Conservation (phyloP, 2,113 vertebrate genomes). For the Cichladusa arquata region DNA sequence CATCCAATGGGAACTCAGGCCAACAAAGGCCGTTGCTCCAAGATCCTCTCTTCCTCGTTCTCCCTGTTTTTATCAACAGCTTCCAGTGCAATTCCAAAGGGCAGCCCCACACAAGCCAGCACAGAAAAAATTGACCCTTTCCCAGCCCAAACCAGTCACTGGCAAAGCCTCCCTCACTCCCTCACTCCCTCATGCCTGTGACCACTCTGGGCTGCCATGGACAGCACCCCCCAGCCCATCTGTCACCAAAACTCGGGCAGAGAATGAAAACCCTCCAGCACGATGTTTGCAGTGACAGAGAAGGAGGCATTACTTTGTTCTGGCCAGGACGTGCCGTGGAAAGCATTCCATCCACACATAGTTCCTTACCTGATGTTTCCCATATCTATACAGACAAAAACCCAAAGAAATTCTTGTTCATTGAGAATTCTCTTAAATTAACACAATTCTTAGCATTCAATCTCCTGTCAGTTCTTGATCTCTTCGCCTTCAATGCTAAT, state of each 20-base stretch:
- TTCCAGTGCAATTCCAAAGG: not conserved
- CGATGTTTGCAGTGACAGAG: not conserved
- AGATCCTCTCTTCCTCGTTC: not conserved
- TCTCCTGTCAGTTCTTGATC: not conserved
- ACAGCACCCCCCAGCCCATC: not conserved
- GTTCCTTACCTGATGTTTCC: not conserved
- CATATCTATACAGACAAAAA: not conserved
- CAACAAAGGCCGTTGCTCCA: not conserved
- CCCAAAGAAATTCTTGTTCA: not conserved
- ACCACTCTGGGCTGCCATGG: fast-evolving
- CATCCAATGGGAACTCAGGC: not conserved
- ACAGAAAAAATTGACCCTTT: not conserved
- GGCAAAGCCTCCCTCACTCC: not conserved
- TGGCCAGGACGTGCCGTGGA: not conserved
- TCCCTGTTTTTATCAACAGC: not conserved
- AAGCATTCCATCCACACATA: not conserved
- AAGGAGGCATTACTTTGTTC: not conserved
- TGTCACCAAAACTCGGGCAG: fast-evolving
- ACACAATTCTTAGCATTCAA: fast-evolving
- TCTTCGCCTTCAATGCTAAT: fast-evolving
- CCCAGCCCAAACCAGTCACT: not conserved
- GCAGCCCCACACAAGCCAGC: not conserved
- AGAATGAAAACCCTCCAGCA: not conserved
- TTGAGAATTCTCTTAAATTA: not conserved
- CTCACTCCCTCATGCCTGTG: fast-evolving